Conservation (phyloP, 53 echinoderm and acorn worm species). For the Luidia sarsii region DNA sequence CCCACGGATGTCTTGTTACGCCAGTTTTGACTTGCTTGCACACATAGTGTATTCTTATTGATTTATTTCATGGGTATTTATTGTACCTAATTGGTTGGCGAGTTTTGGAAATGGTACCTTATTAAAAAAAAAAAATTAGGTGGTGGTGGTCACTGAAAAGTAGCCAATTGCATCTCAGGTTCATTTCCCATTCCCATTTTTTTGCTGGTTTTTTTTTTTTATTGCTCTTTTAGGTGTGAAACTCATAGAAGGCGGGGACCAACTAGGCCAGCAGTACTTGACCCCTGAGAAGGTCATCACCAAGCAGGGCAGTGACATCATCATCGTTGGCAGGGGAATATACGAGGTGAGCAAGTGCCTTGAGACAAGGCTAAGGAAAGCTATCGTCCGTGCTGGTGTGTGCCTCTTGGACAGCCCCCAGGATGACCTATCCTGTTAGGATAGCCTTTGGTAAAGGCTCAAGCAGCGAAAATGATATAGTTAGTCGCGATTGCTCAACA, state of each 20-base stretch:
- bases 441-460: no score
- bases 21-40: neutral
- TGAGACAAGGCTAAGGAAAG: no score
- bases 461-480: no score
- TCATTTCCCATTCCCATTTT: neutral
- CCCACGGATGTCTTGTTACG: neutral
- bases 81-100: no score
- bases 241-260: slow-evolving; percentile 71
- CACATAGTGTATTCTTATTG: no score
- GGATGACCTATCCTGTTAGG: no score
- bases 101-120: no score
- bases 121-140: neutral
- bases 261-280: slow-evolving; percentile 90
- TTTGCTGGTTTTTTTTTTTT: neutral
- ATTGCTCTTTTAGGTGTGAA: slow-evolving; percentile 77
- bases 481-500: no score
- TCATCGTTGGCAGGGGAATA: slow-evolving; percentile 97
- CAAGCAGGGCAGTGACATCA: slow-evolving; percentile 86
- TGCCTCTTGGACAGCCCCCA: no score
- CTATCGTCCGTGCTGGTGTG: no score
- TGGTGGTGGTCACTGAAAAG: neutral
- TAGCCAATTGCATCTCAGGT: neutral
- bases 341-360: slow-evolving; percentile 93
- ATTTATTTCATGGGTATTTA: no score
- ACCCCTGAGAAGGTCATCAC: slow-evolving; percentile 91